These are phyloP conservation scores for Carettochelys insculpta DNA, from an alignment of 2,113 vertebrate genomes.

Conservation along the genomic window DNA sequence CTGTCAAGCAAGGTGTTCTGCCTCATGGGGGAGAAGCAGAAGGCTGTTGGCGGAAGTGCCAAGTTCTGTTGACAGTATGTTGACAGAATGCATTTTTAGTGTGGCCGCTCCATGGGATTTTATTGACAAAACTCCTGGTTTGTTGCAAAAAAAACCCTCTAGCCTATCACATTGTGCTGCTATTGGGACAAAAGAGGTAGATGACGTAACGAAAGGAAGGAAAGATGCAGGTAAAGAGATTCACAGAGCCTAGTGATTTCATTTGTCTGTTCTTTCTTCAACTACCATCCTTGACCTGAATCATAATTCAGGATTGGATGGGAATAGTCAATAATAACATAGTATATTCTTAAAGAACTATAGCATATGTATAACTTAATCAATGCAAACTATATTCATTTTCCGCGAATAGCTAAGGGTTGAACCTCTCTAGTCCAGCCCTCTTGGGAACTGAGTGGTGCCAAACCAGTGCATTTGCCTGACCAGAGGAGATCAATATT, in stretches of 20 bases:
- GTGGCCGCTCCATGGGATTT: too few species aligned
- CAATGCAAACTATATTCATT: background rate
- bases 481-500: too few species aligned
- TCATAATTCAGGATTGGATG: background rate
- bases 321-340: background rate
- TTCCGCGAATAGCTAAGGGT: background rate
- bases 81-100: too few species aligned
- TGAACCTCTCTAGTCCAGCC: too few species aligned
- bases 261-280: background rate
- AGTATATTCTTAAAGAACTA: background rate
- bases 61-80: too few species aligned
- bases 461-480: too few species aligned
- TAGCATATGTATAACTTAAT: background rate
- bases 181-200: background rate
- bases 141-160: too few species aligned
- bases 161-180: slow-evolving; percentile 12
- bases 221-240: slow-evolving; percentile 33
- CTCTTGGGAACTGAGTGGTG: too few species aligned
- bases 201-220: background rate
- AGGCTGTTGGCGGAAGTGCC: too few species aligned
- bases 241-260: background rate
- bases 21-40: too few species aligned
- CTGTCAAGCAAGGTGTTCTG: too few species aligned
- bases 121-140: too few species aligned
- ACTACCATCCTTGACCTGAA: background rate